Evolutionary conservation across 2,113 vertebrate species (phyloP).

Genomic region (Philantomba maxwellii): DNA sequence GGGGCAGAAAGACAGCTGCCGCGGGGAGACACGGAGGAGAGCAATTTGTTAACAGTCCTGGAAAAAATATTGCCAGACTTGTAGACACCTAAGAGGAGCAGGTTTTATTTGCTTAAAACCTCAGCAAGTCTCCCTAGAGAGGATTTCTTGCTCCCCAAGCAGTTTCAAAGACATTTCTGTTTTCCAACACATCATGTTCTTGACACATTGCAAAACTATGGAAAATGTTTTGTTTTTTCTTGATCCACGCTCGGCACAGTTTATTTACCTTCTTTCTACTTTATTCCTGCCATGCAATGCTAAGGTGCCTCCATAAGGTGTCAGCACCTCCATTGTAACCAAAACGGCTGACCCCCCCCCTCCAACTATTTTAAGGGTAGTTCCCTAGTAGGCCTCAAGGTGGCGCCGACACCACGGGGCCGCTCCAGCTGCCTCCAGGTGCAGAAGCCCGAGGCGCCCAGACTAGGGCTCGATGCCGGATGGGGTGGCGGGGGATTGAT

Average conservation of each 20-base stretch:
- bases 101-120: neutral
- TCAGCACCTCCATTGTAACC: conserved; percentile 50
- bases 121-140: neutral
- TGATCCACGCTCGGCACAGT: neutral
- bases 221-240: neutral
- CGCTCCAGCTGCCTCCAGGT: conserved; percentile 6
- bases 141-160: neutral
- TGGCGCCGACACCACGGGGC: conserved; percentile 63
- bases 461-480: neutral
- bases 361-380: neutral
- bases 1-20: neutral
- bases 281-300: neutral
- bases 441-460: neutral
- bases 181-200: neutral
- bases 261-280: neutral
- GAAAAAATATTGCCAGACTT: neutral
- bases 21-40: neutral
- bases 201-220: neutral
- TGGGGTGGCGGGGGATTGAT: neutral
- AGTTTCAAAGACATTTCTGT: neutral
- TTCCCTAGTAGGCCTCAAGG: conserved; percentile 8
- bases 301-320: neutral
- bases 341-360: neutral
- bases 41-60: neutral
- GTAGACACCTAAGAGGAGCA: neutral